phyloP scores from a whole-genome alignment of 2,888 invertebrate genomes.

The Flexamia atlantica region DNA sequence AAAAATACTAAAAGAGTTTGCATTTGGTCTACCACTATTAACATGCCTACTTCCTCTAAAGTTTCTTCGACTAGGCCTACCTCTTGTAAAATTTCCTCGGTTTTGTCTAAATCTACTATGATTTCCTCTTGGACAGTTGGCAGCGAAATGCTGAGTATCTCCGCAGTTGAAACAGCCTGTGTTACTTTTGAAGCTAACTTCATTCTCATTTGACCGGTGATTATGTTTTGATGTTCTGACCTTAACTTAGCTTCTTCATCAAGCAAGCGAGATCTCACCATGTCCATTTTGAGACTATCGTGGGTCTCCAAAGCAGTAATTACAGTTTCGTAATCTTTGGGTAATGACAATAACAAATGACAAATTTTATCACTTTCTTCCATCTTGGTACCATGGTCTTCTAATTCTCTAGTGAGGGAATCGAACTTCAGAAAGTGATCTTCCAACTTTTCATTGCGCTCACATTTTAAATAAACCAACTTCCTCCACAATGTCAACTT shows the following conservation, averaged over 20 bases:
- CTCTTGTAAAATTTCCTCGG: constrained; percentile 30
- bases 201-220: background rate
- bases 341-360: constrained; percentile 60
- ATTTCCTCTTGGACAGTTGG: background rate
- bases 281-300: constrained; percentile 60
- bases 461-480: constrained; percentile 39
- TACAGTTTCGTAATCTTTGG: constrained; percentile 60
- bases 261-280: constrained; percentile 65
- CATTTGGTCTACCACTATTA: background rate
- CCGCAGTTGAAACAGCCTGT: constrained; percentile 19
- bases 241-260: constrained; percentile 62
- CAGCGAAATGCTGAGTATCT: background rate
- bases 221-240: background rate
- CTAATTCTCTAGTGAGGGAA: constrained; percentile 60
- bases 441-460: constrained; percentile 12
- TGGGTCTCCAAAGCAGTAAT: constrained; percentile 63
- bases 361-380: constrained; percentile 61
- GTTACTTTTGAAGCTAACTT: constrained; percentile 12
- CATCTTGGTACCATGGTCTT: constrained; percentile 57
- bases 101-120: background rate
- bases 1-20: background rate
- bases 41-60: constrained; percentile 5
- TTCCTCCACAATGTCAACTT: constrained; percentile 1
- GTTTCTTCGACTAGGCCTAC: constrained; percentile 5
- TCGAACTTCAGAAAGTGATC: constrained; percentile 64